A percentile compares a stretch with the other conserved stretches of the same genome.
Conservation (phyloP, 2,888 invertebrate genomes). For the Mythimna pallens region DNA sequence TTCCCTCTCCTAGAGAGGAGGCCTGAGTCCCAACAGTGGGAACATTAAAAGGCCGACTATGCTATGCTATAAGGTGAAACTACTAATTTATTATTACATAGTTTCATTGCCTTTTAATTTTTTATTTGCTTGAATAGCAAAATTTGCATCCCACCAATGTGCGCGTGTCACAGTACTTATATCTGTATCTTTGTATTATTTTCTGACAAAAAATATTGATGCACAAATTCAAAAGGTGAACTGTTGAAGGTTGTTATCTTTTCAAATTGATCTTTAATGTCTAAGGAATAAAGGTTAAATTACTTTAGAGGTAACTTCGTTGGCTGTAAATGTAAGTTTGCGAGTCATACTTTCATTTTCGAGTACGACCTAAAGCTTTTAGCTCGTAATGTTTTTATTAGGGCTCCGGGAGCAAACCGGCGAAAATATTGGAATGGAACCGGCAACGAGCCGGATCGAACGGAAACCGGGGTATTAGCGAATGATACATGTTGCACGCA, state of each 20-base stretch:
- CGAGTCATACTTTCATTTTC: conserved; percentile 58
- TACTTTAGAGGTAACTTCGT: background rate
- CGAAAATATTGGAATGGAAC: conserved; percentile 38
- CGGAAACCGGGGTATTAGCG: conserved; percentile 40
- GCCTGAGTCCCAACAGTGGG: too few species aligned
- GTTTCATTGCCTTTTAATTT: background rate
- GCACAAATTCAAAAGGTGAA: conserved; percentile 35
- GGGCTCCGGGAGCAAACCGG: conserved; percentile 32
- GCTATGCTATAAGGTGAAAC: background rate
- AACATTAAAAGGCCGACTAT: too few species aligned
- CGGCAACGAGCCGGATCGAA: conserved; percentile 25
- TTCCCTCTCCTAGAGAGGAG: too few species aligned
- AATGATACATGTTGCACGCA: conserved; percentile 46
- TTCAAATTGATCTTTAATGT: conserved; percentile 26
- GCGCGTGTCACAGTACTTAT: conserved; percentile 23
- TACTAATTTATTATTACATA: background rate
- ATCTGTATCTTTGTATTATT: conserved; percentile 36
- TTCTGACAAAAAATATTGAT: conserved; percentile 56
- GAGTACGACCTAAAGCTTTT: conserved; percentile 65
- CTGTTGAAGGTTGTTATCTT: background rate
- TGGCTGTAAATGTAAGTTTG: conserved; percentile 51
- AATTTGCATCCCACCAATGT: background rate
- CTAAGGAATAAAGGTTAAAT: conserved; percentile 28
- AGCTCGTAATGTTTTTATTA: conserved; percentile 67
- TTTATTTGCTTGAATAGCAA: background rate